Evolutionary conservation across 1,140 invertebrate species (phyloP).

Genomic region (Caenorhabditis brenneri): DNA sequence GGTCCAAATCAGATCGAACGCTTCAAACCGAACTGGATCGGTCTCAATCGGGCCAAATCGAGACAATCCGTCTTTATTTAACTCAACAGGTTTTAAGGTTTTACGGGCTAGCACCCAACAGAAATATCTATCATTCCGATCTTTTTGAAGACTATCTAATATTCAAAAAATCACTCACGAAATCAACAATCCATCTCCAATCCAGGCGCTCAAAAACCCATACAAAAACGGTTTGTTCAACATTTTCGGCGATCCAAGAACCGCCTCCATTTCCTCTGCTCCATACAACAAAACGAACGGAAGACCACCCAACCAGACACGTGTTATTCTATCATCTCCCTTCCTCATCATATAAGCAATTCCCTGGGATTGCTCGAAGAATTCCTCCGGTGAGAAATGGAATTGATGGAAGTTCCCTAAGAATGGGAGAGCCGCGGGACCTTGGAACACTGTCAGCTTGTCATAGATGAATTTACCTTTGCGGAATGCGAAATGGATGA

Average conservation of each 20-base stretch:
- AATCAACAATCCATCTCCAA: constrained; percentile 84
- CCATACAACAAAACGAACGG: constrained; percentile 70
- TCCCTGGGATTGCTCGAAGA: constrained; percentile 70
- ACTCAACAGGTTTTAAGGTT: no score
- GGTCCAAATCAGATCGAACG: no score
- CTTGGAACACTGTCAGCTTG: constrained; percentile 58
- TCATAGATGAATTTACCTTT: constrained; percentile 50
- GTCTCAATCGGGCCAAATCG: no score
- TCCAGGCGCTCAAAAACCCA: constrained; percentile 80
- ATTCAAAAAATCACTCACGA: constrained; percentile 72
- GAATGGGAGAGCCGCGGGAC: constrained; percentile 64
- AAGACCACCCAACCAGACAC: constrained; percentile 66
- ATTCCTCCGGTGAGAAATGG: constrained; percentile 67
- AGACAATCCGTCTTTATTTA: no score
- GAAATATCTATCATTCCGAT: no score
- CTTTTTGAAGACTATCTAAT: neutral
- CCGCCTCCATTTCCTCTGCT: constrained; percentile 75
- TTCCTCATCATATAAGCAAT: constrained; percentile 68
- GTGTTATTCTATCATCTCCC: constrained; percentile 56
- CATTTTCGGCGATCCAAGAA: constrained; percentile 79
- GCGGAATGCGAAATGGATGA: neutral
- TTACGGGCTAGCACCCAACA: no score
- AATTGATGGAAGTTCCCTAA: constrained; percentile 70
- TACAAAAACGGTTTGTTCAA: constrained; percentile 83
- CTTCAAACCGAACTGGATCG: no score